Base-by-base conservation (phyloP, 1,140 invertebrate species). In the Drosophila burlai region DNA sequence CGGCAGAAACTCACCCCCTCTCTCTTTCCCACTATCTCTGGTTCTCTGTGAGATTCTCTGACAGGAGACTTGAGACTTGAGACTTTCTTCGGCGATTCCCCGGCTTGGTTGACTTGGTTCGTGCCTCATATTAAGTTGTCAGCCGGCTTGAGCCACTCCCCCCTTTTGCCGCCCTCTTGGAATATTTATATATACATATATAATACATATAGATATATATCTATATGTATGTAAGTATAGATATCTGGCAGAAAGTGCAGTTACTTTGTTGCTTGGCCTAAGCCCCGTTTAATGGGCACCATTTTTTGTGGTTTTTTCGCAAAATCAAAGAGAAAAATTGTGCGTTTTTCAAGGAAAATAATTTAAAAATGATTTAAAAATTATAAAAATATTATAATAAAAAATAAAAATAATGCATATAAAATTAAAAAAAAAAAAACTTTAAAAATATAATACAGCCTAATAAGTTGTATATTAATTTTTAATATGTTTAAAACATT, bases 101-200 rank as follows among this genome's bases (percentile, higher is more conserved):
- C 52, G 52, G 66, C 67, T 58, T 73, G 67, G 67, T 72, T 72
- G 69, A 72, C 69, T 73, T 75, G 69, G 77, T 83, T 89, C 85
- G 78, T 90, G 85, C 74, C 84, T 81, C 85, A 89, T 89, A 89
- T 89, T 89, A 89, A 81, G 85, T 89, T 89, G 84, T 89, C 84
- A 89, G 84, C 68, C 49, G 31, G 50, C 69, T 75, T 79, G 80
- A 83, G 81, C 76, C 73, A 83, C 62, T 83, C 64, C 49, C 58
- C 46, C 54, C 3, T 18, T 18, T 3, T 3, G 18, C 34, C 11
- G 4, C 42, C 50, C 6, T 21, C 8, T 49, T 5, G 15, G 6
- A 11, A 58, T 42, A 26, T 26, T 42, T 62, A 57, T 24, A 6
- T 62, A 13, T 15, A 16, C 15, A 43, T 62, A 8, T 15, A 16